These are phyloP conservation scores for Thamnophis sirtalis DNA, from an alignment of 2,113 vertebrate species.

Conservation along the genomic window DNA sequence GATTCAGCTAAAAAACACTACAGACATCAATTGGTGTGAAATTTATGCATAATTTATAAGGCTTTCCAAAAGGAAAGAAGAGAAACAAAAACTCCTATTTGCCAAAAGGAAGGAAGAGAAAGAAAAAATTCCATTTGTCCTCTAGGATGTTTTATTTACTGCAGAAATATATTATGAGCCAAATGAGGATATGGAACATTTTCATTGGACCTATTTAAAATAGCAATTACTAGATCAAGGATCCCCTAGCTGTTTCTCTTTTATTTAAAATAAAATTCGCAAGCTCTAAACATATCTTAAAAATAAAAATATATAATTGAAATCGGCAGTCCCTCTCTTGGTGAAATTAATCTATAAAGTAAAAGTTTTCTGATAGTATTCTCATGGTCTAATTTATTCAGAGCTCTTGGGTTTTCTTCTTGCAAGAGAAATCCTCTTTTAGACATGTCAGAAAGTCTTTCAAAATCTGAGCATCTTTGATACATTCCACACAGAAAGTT, in stretches of 20 bases:
- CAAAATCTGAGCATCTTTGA: neutral
- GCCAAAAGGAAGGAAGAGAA: neutral
- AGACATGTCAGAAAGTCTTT: neutral
- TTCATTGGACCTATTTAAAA: neutral
- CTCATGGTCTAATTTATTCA: neutral
- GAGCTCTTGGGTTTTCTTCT: neutral
- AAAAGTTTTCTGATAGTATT: neutral
- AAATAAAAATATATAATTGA: neutral
- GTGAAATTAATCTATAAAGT: neutral
- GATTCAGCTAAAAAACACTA: neutral
- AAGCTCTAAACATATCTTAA: neutral
- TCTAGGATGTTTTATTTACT: neutral
- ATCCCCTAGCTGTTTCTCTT: neutral
- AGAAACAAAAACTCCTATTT: neutral
- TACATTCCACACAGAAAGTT: neutral
- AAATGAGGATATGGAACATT: neutral
- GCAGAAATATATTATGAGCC: neutral
- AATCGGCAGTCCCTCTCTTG: neutral
- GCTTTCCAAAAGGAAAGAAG: neutral
- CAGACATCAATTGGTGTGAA: slow-evolving; percentile 36
- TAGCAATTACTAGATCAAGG: neutral
- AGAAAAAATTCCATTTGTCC: neutral
- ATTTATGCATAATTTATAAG: slow-evolving; percentile 23
- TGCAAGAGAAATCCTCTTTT: neutral
- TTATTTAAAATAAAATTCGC: neutral